phyloP scores from a whole-genome alignment of 2,888 invertebrate genomes.

The Lymantria dispar region DNA sequence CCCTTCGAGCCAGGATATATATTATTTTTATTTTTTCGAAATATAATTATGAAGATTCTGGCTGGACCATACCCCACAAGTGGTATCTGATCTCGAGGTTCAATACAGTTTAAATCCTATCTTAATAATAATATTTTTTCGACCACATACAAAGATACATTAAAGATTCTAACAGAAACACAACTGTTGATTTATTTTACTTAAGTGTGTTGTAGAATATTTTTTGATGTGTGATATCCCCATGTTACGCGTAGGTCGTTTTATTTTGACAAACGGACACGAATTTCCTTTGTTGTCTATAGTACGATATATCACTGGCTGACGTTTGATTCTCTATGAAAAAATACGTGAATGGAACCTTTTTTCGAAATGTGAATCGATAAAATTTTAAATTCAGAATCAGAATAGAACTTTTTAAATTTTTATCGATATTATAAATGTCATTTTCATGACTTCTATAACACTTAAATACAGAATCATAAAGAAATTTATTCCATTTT shows the following conservation, averaged over 20 bases:
- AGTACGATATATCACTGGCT: conserved; percentile 68
- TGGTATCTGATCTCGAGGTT: too few species aligned
- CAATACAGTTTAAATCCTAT: too few species aligned
- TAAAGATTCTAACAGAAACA: conserved; percentile 37
- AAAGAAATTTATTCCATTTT: conserved; percentile 13
- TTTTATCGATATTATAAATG: conserved; percentile 13
- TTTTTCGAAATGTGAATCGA: conserved; percentile 40
- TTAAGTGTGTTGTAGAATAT: conserved; percentile 25
- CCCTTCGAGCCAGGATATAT: too few species aligned
- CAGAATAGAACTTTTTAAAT: conserved; percentile 21
- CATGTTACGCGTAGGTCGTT: conserved; percentile 71
- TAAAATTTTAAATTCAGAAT: conserved; percentile 33
- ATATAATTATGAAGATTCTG: too few species aligned
- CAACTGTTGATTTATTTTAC: conserved; percentile 40
- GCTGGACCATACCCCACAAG: too few species aligned
- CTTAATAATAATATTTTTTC: too few species aligned
- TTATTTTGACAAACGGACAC: conserved; percentile 75
- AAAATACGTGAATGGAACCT: conserved; percentile 51
- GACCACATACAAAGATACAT: conserved; percentile 1
- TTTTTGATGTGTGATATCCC: conserved; percentile 52
- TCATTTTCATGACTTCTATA: background rate
- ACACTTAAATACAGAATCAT: background rate
- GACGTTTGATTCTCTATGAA: conserved; percentile 57
- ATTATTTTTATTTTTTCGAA: too few species aligned
- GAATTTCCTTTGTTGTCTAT: conserved; percentile 68